A percentile compares a stretch with the other conserved stretches of the same genome.
Conservation (phyloP, 2,113 vertebrate genomes). For the Rhabdornis inornatus region DNA sequence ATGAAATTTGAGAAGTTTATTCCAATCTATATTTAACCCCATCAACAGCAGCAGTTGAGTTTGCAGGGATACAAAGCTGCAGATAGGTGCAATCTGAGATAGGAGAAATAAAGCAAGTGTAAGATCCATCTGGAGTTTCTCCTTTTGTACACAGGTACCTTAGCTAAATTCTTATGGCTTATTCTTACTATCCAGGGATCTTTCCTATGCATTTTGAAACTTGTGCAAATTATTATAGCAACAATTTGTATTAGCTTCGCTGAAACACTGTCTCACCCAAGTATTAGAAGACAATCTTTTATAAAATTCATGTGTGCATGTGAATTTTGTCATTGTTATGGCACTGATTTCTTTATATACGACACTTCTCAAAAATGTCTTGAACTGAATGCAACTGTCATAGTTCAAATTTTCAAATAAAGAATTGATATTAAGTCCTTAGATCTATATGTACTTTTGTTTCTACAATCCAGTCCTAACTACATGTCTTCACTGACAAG, state of each 20-base stretch:
- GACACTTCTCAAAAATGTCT: neutral
- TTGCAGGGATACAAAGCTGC: neutral
- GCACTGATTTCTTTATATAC: neutral
- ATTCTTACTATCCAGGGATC: neutral
- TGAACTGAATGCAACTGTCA: neutral
- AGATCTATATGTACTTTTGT: neutral
- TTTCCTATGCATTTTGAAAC: neutral
- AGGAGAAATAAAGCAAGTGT: neutral
- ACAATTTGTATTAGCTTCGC: neutral
- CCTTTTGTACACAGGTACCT: neutral
- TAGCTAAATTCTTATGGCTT: neutral
- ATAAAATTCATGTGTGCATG: neutral
- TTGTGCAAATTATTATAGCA: neutral
- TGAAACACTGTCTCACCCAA: neutral
- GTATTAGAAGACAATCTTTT: neutral
- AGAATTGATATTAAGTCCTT: neutral
- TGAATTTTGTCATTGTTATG: neutral
- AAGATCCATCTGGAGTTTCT: neutral
- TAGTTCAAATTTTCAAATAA: constrained; percentile 13
- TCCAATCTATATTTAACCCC: neutral
- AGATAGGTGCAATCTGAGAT: neutral
- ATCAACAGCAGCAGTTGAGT: neutral
- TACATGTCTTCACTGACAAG: neutral
- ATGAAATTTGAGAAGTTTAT: neutral
- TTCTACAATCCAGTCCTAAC: neutral